Evolutionary conservation across 2,113 vertebrate genomes (phyloP), one percentile per base, ranked within the genome.

Genomic region (Neogale vison): DNA sequence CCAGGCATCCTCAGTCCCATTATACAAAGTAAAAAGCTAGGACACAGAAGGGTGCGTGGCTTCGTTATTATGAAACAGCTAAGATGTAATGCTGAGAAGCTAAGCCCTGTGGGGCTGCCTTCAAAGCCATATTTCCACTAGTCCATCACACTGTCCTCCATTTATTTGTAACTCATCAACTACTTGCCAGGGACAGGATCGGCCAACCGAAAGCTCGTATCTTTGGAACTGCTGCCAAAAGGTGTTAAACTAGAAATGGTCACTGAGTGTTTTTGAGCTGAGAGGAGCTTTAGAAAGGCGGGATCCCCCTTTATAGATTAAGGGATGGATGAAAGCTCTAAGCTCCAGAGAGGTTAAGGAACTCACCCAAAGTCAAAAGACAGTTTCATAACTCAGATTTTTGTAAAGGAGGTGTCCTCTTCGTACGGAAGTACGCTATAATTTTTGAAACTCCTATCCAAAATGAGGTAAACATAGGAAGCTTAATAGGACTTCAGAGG

Each of bases 331-430:
- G 17, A 65, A 85, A 93, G 81, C 96, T 65, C 88, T 77, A 83
- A 77, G 82, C 18, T 92, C 82, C 67, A 9, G n/a, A 80, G 61
- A 97, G 87, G 63, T 96, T 89, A 96, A 97, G 39, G 93, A 95
- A 93, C 92, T 96, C 74, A 36, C 36, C 80, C 80, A 65, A 96
- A 92, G 94, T 96, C 95, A 97, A 95, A 96, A 95, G 42, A 95
- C 1, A 45, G 74, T 77, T 77, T 47, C 23, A 31, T 47, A 47
- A 29, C 74, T 77, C 74, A 77, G 74, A 47, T 31, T 77, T 77
- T 77, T 47, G 24, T 47, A 47, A 77, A 47, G 47, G 42, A 47
- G 42, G 42, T 29, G 74, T 47, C 42, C 26, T 31, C 31, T 47
- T 31, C 26, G 0, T 47, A 47, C 74, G 1, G 74, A 47, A 9